These are phyloP conservation scores for Morphnarchus princeps DNA, from an alignment of 2,113 vertebrate species.

Conservation along the genomic window DNA sequence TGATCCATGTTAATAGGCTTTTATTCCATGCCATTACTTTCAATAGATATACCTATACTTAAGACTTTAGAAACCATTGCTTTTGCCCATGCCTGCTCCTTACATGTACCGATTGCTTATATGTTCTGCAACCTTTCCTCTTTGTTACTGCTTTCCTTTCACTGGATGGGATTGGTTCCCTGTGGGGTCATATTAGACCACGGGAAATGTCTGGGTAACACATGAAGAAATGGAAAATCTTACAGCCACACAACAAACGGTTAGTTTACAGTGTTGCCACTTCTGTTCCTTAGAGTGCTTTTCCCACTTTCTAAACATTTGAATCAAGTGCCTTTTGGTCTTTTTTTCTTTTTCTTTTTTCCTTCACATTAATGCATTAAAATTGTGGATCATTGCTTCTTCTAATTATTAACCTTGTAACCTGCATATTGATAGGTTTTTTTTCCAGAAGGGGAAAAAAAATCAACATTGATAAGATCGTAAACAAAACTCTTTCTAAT, in stretches of 20 bases:
- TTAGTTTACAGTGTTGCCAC: conserved; percentile 79
- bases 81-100: conserved; percentile 62
- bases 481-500: background rate
- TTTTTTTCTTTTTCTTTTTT: too few relatives aligned
- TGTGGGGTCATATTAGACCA: conserved; percentile 86
- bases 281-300: conserved; percentile 7
- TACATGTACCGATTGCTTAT: conserved; percentile 69
- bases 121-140: conserved; percentile 79
- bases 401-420: conserved; percentile 13
- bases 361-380: background rate
- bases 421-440: background rate
- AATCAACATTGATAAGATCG: background rate
- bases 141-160: conserved; percentile 76
- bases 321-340: conserved; percentile 29
- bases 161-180: conserved; percentile 78
- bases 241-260: conserved; percentile 92
- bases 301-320: background rate
- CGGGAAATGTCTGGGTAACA: conserved; percentile 99
- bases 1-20: background rate
- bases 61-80: conserved; percentile 32
- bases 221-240: conserved; percentile 99
- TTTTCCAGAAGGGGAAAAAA: background rate
- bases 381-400: background rate
- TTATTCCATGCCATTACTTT: conserved; percentile 13
- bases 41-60: background rate